Percentiles rank a stretch among this genome's conserved stretches.
Evolutionary conservation across 2,113 vertebrate genomes (phyloP).

Genomic region (Syngnathus scovelli): DNA sequence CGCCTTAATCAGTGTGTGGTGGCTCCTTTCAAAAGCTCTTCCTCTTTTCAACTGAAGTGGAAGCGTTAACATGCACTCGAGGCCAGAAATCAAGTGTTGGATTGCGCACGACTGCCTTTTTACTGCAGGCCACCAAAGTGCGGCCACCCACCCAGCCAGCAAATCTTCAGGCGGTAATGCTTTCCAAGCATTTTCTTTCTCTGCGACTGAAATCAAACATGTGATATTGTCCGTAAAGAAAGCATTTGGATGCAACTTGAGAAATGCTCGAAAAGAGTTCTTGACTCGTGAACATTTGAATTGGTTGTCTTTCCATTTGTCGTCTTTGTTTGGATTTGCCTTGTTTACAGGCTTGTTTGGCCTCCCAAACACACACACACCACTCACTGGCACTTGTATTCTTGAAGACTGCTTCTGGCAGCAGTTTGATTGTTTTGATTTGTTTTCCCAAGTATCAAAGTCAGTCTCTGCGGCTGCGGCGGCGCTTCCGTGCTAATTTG

Average conservation of each 20-base stretch:
- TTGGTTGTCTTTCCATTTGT: neutral
- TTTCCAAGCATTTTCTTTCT: too few species aligned
- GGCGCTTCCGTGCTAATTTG: neutral
- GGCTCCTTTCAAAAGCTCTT: neutral
- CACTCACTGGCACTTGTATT: neutral
- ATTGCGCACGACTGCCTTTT: neutral
- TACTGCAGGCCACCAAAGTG: neutral
- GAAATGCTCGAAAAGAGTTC: too few species aligned
- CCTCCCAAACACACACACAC: neutral
- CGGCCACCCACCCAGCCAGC: too few species aligned
- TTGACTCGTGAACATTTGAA: too few species aligned
- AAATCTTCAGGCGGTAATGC: too few species aligned
- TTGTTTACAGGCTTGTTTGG: neutral
- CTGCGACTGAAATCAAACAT: too few species aligned
- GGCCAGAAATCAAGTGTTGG: neutral
- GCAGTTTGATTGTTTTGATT: neutral
- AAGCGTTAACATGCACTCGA: neutral
- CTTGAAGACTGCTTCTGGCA: neutral
- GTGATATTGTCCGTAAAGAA: too few species aligned
- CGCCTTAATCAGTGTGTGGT: neutral
- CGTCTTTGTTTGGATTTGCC: neutral
- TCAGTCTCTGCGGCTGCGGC: constrained; percentile 1
- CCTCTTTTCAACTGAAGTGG: neutral
- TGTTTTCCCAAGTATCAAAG: constrained; percentile 9
- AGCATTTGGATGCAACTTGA: too few species aligned